Percentiles rank a stretch among this genome's conserved stretches.
These are phyloP conservation scores for Calidris pugnax DNA, from an alignment of 2,113 vertebrate species.

Conservation along the genomic window DNA sequence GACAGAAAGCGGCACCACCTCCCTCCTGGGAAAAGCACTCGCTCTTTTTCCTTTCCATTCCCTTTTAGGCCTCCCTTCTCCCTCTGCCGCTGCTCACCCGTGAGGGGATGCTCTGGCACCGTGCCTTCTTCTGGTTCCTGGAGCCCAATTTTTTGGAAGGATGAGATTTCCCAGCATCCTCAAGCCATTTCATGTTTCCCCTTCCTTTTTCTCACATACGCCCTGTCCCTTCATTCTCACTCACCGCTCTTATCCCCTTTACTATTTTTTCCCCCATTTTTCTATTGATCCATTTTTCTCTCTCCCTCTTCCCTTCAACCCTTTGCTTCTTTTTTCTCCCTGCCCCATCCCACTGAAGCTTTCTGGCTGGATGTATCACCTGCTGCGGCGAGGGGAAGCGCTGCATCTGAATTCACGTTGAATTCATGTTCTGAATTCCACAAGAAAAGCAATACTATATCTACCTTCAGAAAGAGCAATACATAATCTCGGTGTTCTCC, in stretches of 20 bases:
- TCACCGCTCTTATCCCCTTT: not conserved
- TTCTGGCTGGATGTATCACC: not conserved
- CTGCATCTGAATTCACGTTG: not conserved
- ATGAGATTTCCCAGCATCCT: not conserved
- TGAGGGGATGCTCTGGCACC: not conserved
- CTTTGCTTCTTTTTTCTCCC: not conserved
- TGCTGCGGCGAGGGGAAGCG: not conserved
- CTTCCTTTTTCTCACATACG: not conserved
- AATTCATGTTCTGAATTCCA: not conserved
- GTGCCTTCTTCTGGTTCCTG: not conserved
- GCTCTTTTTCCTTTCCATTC: not conserved
- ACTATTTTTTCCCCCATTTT: not conserved
- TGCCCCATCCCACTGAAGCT: not conserved
- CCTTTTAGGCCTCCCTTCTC: not conserved
- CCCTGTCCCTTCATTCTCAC: not conserved
- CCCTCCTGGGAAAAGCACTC: not conserved
- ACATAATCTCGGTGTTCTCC: not conserved
- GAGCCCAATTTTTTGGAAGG: not conserved
- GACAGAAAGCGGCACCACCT: not conserved
- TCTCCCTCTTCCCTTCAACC: not conserved
- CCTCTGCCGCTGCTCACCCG: not conserved
- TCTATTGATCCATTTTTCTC: not conserved
- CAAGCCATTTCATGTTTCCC: not conserved
- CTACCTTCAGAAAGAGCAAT: not conserved
- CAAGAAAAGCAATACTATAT: not conserved